Evolutionary conservation across 2,888 invertebrate species (phyloP).

Genomic region (Odontothrips loti): DNA sequence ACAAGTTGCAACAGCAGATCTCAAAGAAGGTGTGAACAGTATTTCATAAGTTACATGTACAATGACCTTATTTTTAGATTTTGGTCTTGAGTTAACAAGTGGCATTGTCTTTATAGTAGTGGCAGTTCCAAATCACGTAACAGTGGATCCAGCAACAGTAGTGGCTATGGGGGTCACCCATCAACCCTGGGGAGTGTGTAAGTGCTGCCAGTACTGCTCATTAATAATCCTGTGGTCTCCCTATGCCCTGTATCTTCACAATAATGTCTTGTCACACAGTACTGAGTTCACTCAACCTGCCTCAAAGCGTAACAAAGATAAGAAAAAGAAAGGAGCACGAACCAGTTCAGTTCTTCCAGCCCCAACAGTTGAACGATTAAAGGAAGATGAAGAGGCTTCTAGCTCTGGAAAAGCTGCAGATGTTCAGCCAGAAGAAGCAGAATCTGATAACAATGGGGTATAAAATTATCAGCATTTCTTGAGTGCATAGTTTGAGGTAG

Average conservation of each 20-base stretch:
- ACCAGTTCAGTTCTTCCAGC: not conserved
- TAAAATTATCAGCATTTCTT: not conserved
- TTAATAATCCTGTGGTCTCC: too few species aligned
- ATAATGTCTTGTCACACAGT: not conserved
- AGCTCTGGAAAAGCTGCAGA: not conserved
- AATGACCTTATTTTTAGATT: constrained; percentile 30
- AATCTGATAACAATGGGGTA: constrained; percentile 19
- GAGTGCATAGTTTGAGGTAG: not conserved
- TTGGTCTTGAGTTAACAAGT: constrained; percentile 26
- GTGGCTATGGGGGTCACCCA: constrained; percentile 71
- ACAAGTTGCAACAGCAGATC: constrained; percentile 80
- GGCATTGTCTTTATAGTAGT: constrained; percentile 47
- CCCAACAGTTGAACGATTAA: not conserved
- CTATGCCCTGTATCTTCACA: too few species aligned
- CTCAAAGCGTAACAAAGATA: constrained; percentile 50
- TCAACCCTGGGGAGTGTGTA: constrained; percentile 59
- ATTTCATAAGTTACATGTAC: constrained; percentile 30
- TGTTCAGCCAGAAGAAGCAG: not conserved
- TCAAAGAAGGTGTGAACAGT: constrained; percentile 62
- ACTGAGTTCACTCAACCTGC: constrained; percentile 8
- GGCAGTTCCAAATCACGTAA: constrained; percentile 73
- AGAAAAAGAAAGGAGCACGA: constrained; percentile 54
- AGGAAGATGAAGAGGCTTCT: not conserved
- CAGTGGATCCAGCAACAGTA: constrained; percentile 73
- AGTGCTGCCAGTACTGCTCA: constrained; percentile 35